Evolutionary conservation across 1,140 invertebrate species (phyloP).

Genomic region (Phortica variegata): DNA sequence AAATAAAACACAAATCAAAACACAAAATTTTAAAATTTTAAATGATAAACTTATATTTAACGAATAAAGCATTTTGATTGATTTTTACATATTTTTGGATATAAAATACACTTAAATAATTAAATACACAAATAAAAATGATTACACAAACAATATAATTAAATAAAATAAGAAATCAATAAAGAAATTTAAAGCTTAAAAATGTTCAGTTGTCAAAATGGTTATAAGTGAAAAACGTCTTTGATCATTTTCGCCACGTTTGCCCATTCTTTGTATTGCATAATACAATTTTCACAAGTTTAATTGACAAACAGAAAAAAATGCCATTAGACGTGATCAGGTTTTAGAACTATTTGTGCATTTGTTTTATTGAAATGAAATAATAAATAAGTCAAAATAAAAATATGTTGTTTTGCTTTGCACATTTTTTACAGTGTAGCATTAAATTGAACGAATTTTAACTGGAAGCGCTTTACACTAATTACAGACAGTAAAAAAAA

Average conservation of each 20-base stretch:
- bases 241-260: too few species aligned
- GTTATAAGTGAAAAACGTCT: conserved; percentile 16
- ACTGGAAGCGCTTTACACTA: conserved; percentile 1
- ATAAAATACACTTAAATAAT: too few species aligned
- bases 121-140: conserved; percentile 15
- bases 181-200: conserved; percentile 20
- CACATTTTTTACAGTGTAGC: conserved; percentile 39
- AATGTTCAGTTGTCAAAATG: conserved; percentile 2
- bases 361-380: conserved; percentile 4
- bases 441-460: conserved; percentile 10
- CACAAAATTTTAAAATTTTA: too few species aligned
- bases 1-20: conserved; percentile 2
- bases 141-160: conserved; percentile 17
- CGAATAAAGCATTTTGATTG: too few species aligned
- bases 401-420: conserved; percentile 7
- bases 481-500: conserved; percentile 5
- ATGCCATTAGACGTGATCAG: too few species aligned
- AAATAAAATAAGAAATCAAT: conserved; percentile 12
- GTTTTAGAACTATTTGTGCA: conserved; percentile 38
- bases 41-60: too few species aligned
- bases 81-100: too few species aligned
- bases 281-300: conserved; percentile 40
- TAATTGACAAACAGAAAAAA: too few species aligned
- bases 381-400: too few species aligned
- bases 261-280: conserved; percentile 24